These are phyloP conservation scores for Phasia obesa DNA, from an alignment of 2,888 invertebrate species.

Conservation along the genomic window DNA sequence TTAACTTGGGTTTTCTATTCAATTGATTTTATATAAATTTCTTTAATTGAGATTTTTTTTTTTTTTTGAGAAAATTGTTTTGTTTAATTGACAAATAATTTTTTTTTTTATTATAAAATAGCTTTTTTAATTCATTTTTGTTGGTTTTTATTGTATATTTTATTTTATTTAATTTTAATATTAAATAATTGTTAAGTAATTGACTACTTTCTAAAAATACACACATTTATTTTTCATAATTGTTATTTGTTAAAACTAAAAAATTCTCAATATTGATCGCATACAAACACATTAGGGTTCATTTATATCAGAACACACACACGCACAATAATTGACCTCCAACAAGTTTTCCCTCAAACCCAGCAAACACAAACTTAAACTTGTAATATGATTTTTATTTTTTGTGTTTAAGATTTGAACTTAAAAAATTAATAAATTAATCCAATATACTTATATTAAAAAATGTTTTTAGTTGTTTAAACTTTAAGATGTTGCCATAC, in stretches of 20 bases:
- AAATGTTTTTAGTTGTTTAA: no score
- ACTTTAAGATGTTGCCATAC: no score
- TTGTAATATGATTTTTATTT: no score
- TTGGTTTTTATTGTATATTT: slow-evolving; percentile 42
- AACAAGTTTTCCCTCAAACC: no score
- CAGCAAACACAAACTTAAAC: no score
- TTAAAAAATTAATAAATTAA: no score
- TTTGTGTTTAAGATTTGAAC: no score
- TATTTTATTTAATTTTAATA: slow-evolving; percentile 25
- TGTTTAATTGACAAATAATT: slow-evolving; percentile 68
- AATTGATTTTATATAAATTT: slow-evolving; percentile 45
- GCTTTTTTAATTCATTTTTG: slow-evolving; percentile 29
- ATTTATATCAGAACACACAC: not conserved
- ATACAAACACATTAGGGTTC: not conserved
- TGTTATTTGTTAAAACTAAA: slow-evolving; percentile 11
- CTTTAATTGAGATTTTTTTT: slow-evolving; percentile 31
- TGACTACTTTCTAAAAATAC: slow-evolving; percentile 70
- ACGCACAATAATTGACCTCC: no score
- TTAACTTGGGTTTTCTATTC: slow-evolving; percentile 51
- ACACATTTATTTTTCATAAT: slow-evolving; percentile 42
- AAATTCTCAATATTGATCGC: not conserved
- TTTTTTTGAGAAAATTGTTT: slow-evolving; percentile 22
- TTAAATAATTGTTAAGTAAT: slow-evolving; percentile 67
- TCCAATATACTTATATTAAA: no score
- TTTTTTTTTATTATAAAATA: slow-evolving; percentile 1